These are phyloP conservation scores for Rhyacophila evoluta DNA, from an alignment of 2,888 invertebrate species.

Conservation along the genomic window DNA sequence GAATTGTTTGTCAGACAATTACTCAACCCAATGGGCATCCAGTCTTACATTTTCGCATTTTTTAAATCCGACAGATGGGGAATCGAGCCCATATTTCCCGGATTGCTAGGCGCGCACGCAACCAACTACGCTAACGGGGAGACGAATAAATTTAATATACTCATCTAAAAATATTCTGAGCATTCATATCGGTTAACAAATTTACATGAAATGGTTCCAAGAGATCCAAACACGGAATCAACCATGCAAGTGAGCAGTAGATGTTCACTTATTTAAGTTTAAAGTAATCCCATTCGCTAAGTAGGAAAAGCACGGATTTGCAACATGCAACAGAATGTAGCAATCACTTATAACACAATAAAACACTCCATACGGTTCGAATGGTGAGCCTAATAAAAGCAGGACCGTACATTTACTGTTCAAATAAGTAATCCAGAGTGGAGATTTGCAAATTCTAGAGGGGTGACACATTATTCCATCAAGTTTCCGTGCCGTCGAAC, in stretches of 20 bases:
- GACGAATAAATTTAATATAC: neutral
- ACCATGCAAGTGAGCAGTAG: neutral
- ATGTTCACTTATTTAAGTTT: neutral
- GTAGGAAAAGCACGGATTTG: neutral
- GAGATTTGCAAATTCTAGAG: constrained; percentile 6
- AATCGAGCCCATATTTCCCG: too few relatives aligned
- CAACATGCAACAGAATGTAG: constrained; percentile 18
- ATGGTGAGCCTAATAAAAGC: neutral
- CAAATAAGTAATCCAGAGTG: neutral
- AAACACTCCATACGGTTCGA: constrained; percentile 15
- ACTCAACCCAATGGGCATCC: too few relatives aligned
- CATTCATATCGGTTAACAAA: too few relatives aligned
- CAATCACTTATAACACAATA: constrained; percentile 18
- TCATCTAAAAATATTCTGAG: too few relatives aligned
- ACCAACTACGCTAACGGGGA: too few relatives aligned
- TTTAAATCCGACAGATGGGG: too few relatives aligned
- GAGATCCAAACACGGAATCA: neutral
- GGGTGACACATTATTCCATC: constrained; percentile 11
- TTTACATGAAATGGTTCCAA: too few relatives aligned
- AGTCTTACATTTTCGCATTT: too few relatives aligned
- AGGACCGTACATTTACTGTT: neutral
- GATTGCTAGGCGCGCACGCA: too few relatives aligned
- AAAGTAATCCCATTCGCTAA: neutral
- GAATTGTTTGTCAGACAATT: too few relatives aligned
- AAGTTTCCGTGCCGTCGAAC: neutral